phyloP scores from a whole-genome alignment of 2,888 invertebrate genomes.

The Oxytorus armatus region DNA sequence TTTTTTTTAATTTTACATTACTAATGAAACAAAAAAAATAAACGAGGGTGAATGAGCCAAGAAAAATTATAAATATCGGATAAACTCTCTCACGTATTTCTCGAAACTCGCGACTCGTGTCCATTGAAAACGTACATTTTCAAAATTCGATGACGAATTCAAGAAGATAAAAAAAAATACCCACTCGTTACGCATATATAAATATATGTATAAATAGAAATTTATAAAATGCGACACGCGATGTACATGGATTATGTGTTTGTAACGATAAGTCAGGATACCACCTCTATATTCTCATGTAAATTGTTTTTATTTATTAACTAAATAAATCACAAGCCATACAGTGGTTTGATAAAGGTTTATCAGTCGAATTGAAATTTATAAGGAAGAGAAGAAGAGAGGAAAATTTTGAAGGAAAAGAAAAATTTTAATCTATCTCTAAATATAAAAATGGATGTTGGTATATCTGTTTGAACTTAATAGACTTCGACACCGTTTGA shows the following conservation, averaged over 20 bases:
- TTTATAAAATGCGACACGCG: conserved; percentile 19
- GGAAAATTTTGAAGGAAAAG: too few relatives aligned
- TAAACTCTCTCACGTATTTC: background rate
- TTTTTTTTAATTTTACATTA: too few relatives aligned
- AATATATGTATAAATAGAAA: conserved; percentile 32
- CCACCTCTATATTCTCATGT: conserved; percentile 76
- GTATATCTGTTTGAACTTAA: too few relatives aligned
- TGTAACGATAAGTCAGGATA: conserved; percentile 71
- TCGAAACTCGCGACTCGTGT: background rate
- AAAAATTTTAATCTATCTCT: too few relatives aligned
- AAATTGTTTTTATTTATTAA: conserved; percentile 84
- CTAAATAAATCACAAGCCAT: conserved; percentile 83
- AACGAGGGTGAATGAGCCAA: too few relatives aligned
- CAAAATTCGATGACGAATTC: conserved; percentile 12
- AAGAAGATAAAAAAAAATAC: too few relatives aligned
- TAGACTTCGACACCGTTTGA: too few relatives aligned
- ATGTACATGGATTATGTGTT: conserved; percentile 67
- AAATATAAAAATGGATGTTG: too few relatives aligned
- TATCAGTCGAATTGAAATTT: background rate
- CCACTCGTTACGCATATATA: too few relatives aligned
- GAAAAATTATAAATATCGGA: background rate
- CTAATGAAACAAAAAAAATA: too few relatives aligned
- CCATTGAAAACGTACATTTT: background rate
- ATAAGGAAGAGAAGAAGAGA: background rate
- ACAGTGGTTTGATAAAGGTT: conserved; percentile 68